Evolutionary conservation across 1,140 invertebrate species (phyloP).

Genomic region (Cotesia vestalis): DNA sequence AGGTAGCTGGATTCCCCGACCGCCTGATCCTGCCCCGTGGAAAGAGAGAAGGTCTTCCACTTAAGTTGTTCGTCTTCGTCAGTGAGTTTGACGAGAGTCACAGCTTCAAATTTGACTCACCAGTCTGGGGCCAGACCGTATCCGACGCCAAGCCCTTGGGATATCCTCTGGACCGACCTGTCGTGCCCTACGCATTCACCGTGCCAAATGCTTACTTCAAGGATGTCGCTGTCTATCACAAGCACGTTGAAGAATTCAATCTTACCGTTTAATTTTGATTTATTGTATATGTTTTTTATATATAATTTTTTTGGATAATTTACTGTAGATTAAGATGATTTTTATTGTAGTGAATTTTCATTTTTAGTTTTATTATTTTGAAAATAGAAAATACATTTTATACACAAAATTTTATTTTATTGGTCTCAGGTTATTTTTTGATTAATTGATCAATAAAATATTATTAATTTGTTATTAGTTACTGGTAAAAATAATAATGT

Average conservation of each 20-base stretch:
- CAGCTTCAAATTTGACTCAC: constrained; percentile 35
- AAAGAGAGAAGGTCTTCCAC: constrained; percentile 69
- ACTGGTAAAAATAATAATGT: too few species aligned
- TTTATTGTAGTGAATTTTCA: background rate
- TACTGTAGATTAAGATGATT: constrained; percentile 13
- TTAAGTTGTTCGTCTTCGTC: constrained; percentile 70
- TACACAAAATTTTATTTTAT: too few species aligned
- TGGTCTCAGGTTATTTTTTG: too few species aligned
- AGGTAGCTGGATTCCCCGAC: constrained; percentile 69
- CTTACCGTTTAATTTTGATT: constrained; percentile 39
- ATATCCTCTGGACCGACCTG: constrained; percentile 66
- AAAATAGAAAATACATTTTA: too few species aligned
- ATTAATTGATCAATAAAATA: too few species aligned
- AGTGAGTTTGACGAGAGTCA: constrained; percentile 60
- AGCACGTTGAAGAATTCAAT: constrained; percentile 52
- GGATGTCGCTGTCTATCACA: constrained; percentile 71
- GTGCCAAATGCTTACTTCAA: constrained; percentile 70
- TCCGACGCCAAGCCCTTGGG: constrained; percentile 59
- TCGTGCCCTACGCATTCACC: constrained; percentile 64
- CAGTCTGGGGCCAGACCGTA: constrained; percentile 42
- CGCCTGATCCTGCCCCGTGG: constrained; percentile 72
- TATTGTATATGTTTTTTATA: background rate
- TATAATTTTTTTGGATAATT: background rate
- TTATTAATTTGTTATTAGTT: too few species aligned
- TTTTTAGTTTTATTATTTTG: too few species aligned